Conservation (phyloP, 2,888 invertebrate genomes). For the Plebejus argus region DNA sequence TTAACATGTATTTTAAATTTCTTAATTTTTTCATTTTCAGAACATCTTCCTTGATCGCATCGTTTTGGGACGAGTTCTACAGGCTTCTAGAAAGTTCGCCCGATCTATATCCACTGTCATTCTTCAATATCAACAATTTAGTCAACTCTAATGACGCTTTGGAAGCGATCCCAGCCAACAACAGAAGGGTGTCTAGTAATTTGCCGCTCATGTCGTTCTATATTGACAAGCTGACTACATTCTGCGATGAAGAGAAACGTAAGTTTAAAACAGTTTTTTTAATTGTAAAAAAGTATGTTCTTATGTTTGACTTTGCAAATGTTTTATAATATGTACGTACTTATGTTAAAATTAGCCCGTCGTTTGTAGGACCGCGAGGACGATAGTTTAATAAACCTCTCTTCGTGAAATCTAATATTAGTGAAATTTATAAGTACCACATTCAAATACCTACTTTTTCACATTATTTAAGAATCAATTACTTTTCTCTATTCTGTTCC, state of each 20-base stretch:
- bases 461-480: too few species aligned
- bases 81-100: conserved; percentile 59
- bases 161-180: conserved; percentile 54
- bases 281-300: too few species aligned
- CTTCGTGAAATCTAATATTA: too few species aligned
- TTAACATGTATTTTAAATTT: too few species aligned
- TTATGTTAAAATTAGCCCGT: too few species aligned
- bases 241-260: conserved; percentile 51
- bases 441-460: too few species aligned
- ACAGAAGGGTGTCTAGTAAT: conserved; percentile 59
- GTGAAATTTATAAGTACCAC: too few species aligned
- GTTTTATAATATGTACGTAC: too few species aligned
- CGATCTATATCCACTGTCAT: conserved; percentile 58
- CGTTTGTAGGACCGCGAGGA: too few species aligned
- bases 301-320: too few species aligned
- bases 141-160: conserved; percentile 45
- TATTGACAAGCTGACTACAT: conserved; percentile 60
- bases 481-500: background rate
- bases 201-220: conserved; percentile 64
- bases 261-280: conserved; percentile 18
- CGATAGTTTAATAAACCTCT: too few species aligned
- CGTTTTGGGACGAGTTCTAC: conserved; percentile 68
- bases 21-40: conserved; percentile 49
- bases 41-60: conserved; percentile 56
- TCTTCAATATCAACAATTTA: conserved; percentile 49